Conservation (phyloP, 2,797 vertebrate genomes). For the Anabas testudineus region DNA sequence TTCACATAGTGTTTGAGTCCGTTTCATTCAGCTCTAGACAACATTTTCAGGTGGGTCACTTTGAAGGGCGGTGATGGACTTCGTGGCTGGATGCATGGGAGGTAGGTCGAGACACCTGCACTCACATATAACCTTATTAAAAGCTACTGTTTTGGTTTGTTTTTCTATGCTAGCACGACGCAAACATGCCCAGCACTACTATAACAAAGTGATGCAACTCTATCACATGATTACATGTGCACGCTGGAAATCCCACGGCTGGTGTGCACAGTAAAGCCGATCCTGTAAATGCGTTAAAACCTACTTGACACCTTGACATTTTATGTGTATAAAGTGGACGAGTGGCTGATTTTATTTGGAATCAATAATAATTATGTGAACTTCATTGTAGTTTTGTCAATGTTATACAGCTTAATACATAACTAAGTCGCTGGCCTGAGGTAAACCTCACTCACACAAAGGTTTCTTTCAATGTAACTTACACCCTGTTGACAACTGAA, state of each 20-base stretch:
- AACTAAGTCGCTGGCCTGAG: too few species aligned
- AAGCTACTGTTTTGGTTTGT: too few species aligned
- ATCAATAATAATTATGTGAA: not conserved
- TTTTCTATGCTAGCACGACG: not conserved
- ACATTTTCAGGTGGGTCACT: constrained; percentile 2
- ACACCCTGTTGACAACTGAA: constrained; percentile 10
- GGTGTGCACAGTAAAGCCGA: constrained; percentile 3
- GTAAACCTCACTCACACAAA: not conserved
- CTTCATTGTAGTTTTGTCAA: not conserved
- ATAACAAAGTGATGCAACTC: constrained; percentile 51
- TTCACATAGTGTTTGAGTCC: not conserved
- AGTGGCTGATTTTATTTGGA: not conserved
- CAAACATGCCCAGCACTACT: too few species aligned
- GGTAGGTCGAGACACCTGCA: constrained; percentile 67
- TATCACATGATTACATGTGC: constrained; percentile 32
- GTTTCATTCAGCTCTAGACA: not conserved
- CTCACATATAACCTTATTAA: too few species aligned
- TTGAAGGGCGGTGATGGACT: constrained; percentile 78
- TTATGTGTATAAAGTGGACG: not conserved
- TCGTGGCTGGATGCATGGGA: constrained; percentile 85
- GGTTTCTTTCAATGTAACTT: constrained; percentile 2
- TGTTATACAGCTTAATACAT: not conserved
- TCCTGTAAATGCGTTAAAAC: not conserved
- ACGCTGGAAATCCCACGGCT: constrained; percentile 24
- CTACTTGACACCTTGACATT: not conserved